Conservation (phyloP, 2,113 vertebrate species). For the Boulengeromyrus knoepffleri region DNA sequence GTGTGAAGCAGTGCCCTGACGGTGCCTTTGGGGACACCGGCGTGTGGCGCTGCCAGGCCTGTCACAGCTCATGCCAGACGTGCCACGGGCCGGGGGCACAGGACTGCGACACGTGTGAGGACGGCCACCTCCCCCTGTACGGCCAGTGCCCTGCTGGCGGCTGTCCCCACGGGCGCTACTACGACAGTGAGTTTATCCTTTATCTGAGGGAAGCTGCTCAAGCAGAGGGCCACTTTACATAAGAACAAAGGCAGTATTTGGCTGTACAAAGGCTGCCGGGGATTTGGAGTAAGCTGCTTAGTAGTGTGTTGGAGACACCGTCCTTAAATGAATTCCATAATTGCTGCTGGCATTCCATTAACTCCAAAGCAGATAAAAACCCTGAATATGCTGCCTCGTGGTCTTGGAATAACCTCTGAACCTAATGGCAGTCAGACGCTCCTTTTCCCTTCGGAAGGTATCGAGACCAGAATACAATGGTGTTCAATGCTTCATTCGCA, state of each 20-base stretch:
- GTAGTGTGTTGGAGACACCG: not conserved
- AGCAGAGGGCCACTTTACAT: not conserved
- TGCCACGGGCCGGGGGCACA: slow-evolving; percentile 55
- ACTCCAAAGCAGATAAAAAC: not conserved
- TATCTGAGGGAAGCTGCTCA: not conserved
- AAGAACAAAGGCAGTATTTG: not conserved
- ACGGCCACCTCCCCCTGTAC: slow-evolving; percentile 50
- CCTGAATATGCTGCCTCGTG: not conserved
- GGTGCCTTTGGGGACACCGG: slow-evolving; percentile 52
- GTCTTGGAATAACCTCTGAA: not conserved
- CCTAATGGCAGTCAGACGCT: not conserved
- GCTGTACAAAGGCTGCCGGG: not conserved
- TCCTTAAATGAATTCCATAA: not conserved
- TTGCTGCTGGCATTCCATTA: not conserved
- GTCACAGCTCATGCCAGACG: slow-evolving; percentile 59
- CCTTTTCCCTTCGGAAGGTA: not conserved
- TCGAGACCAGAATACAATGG: not conserved
- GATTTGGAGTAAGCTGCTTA: not conserved
- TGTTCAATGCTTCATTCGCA: not conserved
- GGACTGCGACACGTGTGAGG: slow-evolving; percentile 60
- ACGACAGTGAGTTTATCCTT: slow-evolving; percentile 51
- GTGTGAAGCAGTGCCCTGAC: slow-evolving; percentile 59
- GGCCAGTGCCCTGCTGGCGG: slow-evolving; percentile 27
- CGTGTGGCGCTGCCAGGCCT: slow-evolving; percentile 62
- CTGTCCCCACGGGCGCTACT: slow-evolving; percentile 59